These are phyloP conservation scores for Zalophus californianus DNA, from an alignment of 2,797 vertebrate species.

Conservation along the genomic window DNA sequence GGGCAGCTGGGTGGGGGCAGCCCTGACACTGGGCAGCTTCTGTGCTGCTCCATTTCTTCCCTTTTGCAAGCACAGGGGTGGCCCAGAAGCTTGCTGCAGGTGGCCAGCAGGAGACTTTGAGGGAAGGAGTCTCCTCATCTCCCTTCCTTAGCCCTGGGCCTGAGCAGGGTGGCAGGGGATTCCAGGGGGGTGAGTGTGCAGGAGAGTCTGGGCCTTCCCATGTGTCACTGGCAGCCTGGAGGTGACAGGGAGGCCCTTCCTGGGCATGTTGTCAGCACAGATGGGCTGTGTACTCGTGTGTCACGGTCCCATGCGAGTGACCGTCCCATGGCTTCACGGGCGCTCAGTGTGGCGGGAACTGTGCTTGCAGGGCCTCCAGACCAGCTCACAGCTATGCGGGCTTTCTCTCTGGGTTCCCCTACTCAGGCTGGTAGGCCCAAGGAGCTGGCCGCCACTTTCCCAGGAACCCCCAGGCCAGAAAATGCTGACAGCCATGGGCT, in stretches of 20 bases:
- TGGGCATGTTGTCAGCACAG: not conserved
- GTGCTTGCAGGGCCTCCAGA: not conserved
- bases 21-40: not conserved
- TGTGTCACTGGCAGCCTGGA: not conserved
- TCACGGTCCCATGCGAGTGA: not conserved
- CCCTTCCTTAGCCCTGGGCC: not conserved
- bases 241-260: not conserved
- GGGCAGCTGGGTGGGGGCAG: not conserved
- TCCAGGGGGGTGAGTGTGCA: not conserved
- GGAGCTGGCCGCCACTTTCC: too few relatives aligned
- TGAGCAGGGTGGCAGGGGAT: not conserved
- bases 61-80: not conserved
- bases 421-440: not conserved
- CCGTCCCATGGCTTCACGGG: not conserved
- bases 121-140: accelerated
- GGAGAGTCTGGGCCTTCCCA: not conserved
- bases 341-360: not conserved
- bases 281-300: not conserved
- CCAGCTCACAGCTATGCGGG: not conserved
- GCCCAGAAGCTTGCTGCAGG: not conserved
- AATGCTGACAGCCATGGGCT: not conserved
- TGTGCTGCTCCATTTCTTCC: too few relatives aligned
- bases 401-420: accelerated
- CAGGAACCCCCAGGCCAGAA: not conserved
- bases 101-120: accelerated